Percentiles rank a stretch among this genome's conserved stretches.
phyloP scores from a whole-genome alignment of 2,888 invertebrate genomes.

The Sicus ferrugineus region DNA sequence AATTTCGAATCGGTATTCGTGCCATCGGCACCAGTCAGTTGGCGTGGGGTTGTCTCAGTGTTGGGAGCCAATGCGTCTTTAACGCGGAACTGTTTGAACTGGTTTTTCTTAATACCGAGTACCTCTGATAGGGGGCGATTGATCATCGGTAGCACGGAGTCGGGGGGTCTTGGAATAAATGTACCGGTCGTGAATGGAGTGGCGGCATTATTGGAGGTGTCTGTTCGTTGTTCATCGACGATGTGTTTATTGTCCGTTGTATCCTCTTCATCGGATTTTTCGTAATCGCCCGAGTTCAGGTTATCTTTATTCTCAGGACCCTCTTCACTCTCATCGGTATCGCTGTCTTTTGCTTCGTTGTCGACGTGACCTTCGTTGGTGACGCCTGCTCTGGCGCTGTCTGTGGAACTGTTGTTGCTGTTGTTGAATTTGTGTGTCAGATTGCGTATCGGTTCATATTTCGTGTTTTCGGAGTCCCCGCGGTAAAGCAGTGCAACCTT shows the following conservation, averaged over 20 bases:
- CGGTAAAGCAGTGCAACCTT: constrained; percentile 66
- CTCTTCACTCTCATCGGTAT: constrained; percentile 16
- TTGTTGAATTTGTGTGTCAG: constrained; percentile 61
- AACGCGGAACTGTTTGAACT: constrained; percentile 64
- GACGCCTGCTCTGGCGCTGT: constrained; percentile 20
- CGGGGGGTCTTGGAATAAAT: constrained; percentile 56
- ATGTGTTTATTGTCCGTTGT: constrained; percentile 27
- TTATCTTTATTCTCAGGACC: constrained; percentile 10
- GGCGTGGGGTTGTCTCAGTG: constrained; percentile 49
- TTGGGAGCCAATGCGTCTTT: constrained; percentile 55
- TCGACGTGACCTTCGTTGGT: constrained; percentile 30
- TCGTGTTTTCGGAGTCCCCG: constrained; percentile 64
- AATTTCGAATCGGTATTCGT: constrained; percentile 43
- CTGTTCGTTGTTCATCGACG: constrained; percentile 29
- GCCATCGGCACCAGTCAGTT: constrained; percentile 35
- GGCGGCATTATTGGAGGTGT: constrained; percentile 30
- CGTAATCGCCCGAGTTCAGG: neutral
- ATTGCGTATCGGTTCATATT: constrained; percentile 65
- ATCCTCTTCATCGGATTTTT: constrained; percentile 9
- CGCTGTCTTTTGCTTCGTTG: constrained; percentile 34
- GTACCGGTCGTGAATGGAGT: constrained; percentile 44
- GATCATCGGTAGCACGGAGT: constrained; percentile 63
- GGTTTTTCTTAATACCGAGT: constrained; percentile 64
- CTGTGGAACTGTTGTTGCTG: constrained; percentile 38
- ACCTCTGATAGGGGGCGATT: constrained; percentile 64